These are phyloP conservation scores for Hemiscyllium ocellatum DNA, from an alignment of 2,113 vertebrate species.

Conservation along the genomic window DNA sequence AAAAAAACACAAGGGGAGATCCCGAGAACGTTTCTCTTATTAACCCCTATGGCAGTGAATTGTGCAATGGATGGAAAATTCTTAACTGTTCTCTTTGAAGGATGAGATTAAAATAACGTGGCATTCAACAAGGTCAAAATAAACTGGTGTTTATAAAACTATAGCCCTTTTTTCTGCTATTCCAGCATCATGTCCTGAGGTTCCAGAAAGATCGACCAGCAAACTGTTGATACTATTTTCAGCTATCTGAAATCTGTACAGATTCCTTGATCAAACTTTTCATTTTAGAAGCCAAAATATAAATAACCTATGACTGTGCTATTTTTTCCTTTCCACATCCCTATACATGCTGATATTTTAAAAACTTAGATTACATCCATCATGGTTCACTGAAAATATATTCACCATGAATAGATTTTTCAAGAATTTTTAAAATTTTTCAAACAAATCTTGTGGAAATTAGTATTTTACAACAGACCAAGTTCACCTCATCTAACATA, in stretches of 20 bases:
- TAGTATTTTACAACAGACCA: neutral
- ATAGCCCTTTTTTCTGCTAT: neutral
- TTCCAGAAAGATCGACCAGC: neutral
- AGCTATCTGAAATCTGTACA: neutral
- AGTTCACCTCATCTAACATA: neutral
- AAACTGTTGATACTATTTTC: neutral
- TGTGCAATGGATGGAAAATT: neutral
- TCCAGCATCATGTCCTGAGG: neutral
- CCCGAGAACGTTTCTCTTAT: neutral
- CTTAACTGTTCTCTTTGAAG: neutral
- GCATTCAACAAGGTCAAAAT: neutral
- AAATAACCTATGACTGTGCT: neutral
- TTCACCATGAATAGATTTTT: neutral
- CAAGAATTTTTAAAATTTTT: neutral
- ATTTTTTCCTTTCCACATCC: too few relatives aligned
- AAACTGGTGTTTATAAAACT: neutral
- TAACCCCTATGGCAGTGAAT: neutral
- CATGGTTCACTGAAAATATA: neutral
- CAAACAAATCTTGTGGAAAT: neutral
- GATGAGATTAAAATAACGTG: neutral
- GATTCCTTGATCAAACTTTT: neutral
- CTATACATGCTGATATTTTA: neutral
- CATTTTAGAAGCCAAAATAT: neutral
- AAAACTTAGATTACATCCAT: neutral
- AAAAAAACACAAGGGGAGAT: neutral